Evolutionary conservation across 37 sponge, comb jelly and placozoan species (phyloP).

Genomic region (Corticium candelabrum): DNA sequence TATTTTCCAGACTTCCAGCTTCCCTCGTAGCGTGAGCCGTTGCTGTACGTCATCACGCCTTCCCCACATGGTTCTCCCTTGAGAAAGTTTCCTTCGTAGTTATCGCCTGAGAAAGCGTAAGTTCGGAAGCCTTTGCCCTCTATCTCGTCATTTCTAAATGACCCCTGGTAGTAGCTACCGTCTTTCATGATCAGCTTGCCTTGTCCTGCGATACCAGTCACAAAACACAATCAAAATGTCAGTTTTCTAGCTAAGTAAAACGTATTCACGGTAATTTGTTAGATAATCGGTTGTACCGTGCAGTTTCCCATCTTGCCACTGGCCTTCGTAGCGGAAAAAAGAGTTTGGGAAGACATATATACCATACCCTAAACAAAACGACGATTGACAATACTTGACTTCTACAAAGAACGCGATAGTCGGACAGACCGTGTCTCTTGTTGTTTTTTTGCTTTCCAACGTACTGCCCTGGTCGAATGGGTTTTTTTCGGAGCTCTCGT

Average conservation of each 20-base stretch:
- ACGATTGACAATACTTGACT: too few relatives aligned
- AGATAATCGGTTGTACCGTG: constrained; percentile 40
- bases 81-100: constrained; percentile 38
- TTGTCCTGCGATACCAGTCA: constrained; percentile 45
- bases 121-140: constrained; percentile 61
- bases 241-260: too few relatives aligned
- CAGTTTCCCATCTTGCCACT: constrained; percentile 70
- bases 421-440: too few relatives aligned
- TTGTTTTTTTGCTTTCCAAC: too few relatives aligned
- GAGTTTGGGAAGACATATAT: constrained; percentile 61
- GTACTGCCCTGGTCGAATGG: too few relatives aligned
- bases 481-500: too few relatives aligned
- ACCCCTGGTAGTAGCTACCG: constrained; percentile 74
- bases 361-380: constrained; percentile 74
- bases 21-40: constrained; percentile 72
- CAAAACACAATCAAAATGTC: too few relatives aligned
- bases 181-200: constrained; percentile 67
- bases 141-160: constrained; percentile 69
- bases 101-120: background rate
- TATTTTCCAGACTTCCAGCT: constrained; percentile 38
- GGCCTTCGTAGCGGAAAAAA: constrained; percentile 77
- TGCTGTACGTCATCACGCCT: constrained; percentile 35
- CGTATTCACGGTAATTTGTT: too few relatives aligned
- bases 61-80: constrained; percentile 68
- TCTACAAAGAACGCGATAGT: too few relatives aligned